phyloP scores from a whole-genome alignment of 2,113 vertebrate species.

The Osmerus eperlanus region DNA sequence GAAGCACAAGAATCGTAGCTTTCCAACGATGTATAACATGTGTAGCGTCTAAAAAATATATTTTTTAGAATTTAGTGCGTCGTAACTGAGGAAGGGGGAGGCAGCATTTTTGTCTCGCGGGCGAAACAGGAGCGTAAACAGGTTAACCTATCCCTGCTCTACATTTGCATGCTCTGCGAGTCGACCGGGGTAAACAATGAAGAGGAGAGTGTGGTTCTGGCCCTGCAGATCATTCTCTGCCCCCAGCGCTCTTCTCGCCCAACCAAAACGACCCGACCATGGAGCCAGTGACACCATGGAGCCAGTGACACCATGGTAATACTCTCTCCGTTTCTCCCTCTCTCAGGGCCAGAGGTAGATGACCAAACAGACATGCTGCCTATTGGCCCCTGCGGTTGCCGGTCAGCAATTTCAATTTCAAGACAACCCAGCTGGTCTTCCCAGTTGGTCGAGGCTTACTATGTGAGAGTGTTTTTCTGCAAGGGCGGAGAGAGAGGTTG shows the following conservation, averaged over 20 bases:
- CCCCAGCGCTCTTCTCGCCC: background rate
- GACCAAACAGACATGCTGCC: slow-evolving; percentile 53
- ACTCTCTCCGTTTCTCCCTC: background rate
- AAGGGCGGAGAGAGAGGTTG: slow-evolving; percentile 19
- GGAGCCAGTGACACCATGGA: slow-evolving; percentile 4
- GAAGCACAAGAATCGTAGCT: no score
- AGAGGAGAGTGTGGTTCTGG: slow-evolving; percentile 2
- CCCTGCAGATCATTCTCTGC: slow-evolving; percentile 18
- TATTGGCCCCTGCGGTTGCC: slow-evolving; percentile 50
- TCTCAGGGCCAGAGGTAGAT: slow-evolving; percentile 42
- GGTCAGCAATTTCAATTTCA: slow-evolving; percentile 42
- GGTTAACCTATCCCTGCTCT: background rate
- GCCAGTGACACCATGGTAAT: slow-evolving; percentile 14
- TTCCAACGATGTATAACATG: no score
- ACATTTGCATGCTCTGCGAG: slow-evolving; percentile 37
- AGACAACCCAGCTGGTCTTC: slow-evolving; percentile 66
- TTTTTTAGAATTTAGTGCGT: no score
- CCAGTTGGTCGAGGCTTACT: slow-evolving; percentile 58
- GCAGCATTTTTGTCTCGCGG: no score
- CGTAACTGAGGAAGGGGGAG: no score
- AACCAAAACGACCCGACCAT: slow-evolving; percentile 27
- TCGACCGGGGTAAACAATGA: slow-evolving; percentile 10
- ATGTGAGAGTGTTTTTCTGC: slow-evolving; percentile 72
- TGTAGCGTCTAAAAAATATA: no score
- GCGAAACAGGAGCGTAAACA: no score